Base-by-base conservation (phyloP, 2,113 vertebrate species). In the Perccottus glenii region DNA sequence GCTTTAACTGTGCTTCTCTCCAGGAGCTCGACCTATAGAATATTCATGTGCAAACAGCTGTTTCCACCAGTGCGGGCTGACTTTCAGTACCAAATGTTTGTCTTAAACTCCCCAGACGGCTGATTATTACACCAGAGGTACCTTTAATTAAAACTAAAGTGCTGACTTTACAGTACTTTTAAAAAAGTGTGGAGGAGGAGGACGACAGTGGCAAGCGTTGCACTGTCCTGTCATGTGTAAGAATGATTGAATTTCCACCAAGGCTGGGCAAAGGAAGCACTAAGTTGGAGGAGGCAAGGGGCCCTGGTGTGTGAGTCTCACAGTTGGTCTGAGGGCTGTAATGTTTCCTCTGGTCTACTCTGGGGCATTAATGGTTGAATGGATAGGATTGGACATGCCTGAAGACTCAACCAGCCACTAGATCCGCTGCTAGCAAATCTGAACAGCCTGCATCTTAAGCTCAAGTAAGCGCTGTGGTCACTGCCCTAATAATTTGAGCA, bases 341-440 rank as follows among this genome's bases (percentile, higher is more conserved):
- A 78, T 78, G 84, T 85, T 88, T 91, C 84, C 87, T 85, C 77
- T 53, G 66, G 85, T 83, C 87, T 83, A 60, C 80, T 89, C 83
- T 70, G 33, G 46, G 78, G 86, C 79, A 77, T 88, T 92, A 90
- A 92, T 90, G 88, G 86, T 83, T 89, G 87, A 90, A 91, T 89
- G 88, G 81, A 92, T 90, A 38, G 75, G 85, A 89, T 73, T 78
- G 82, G 91, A 91, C 90, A 86, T 84, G 86, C 81, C 85, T 80
- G 72, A 73, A 86, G 85, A 88, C 75, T 79, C 59, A 67, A 87
- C 70, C 78, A 79, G 80, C 83, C 81, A 82, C 67, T 49, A 75
- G 84, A 86, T 80, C 64, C 9, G 35, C 90, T 85, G 59, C 64
- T 12, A 85, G 88, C 73, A 56, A 73, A 85, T 78, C 66, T 73